phyloP scores from a whole-genome alignment of 2,888 invertebrate species.

The Dascillus cervinus region DNA sequence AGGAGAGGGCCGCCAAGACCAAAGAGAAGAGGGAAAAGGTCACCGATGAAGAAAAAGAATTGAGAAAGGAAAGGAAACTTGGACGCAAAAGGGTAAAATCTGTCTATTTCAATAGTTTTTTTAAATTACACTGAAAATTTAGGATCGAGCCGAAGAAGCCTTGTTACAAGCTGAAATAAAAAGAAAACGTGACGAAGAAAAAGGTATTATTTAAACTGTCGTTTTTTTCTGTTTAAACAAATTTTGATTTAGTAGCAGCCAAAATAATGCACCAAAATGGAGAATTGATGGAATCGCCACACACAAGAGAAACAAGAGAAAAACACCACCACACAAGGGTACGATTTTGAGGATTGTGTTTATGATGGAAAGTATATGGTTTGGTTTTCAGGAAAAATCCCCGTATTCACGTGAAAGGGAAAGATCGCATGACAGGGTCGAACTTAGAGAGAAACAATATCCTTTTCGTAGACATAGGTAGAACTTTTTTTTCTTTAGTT shows the following conservation, averaged over 20 bases:
- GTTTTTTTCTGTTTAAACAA: constrained; percentile 7
- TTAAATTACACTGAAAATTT: too few relatives aligned
- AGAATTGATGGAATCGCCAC: constrained; percentile 54
- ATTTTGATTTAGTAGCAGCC: constrained; percentile 40
- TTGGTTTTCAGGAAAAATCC: constrained; percentile 66
- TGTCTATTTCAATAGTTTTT: too few relatives aligned
- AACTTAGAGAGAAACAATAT: constrained; percentile 77
- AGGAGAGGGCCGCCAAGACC: constrained; percentile 44
- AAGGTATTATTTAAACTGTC: constrained; percentile 46
- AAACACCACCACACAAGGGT: constrained; percentile 71
- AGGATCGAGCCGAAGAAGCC: constrained; percentile 71
- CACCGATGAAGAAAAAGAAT: constrained; percentile 72
- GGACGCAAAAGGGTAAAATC: constrained; percentile 72
- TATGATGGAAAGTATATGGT: not conserved
- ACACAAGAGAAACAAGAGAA: constrained; percentile 58
- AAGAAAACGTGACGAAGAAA: constrained; percentile 71
- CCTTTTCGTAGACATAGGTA: constrained; percentile 47
- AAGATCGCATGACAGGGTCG: constrained; percentile 68
- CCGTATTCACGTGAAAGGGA: constrained; percentile 63
- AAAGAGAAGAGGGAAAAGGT: constrained; percentile 57
- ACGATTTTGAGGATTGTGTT: constrained; percentile 24
- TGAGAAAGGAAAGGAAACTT: constrained; percentile 72
- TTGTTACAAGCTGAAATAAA: constrained; percentile 58
- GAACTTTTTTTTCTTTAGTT: not conserved
- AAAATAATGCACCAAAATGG: constrained; percentile 70